phyloP scores from a whole-genome alignment of 2,888 invertebrate species.

The Drosophila picticornis region DNA sequence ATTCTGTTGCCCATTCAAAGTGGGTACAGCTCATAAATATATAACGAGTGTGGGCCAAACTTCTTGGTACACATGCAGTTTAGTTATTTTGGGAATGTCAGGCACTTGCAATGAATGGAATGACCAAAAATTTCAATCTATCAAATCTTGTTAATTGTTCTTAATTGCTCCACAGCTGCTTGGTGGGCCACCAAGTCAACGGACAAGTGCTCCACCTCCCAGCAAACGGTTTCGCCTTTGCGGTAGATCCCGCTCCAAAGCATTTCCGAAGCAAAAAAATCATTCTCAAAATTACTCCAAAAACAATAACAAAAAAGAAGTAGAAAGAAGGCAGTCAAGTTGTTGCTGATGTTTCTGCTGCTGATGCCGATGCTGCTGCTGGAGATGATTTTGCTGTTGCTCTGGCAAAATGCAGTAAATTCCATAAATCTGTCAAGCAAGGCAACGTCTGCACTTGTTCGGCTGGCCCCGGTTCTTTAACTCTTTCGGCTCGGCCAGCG shows the following conservation, averaged over 20 bases:
- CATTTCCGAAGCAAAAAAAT: conserved; percentile 46
- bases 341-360: conserved; percentile 17
- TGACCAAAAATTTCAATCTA: conserved; percentile 59
- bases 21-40: background rate
- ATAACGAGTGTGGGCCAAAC: conserved; percentile 26
- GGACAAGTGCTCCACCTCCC: conserved; percentile 22
- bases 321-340: conserved; percentile 34
- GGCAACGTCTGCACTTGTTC: conserved; percentile 78
- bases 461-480: conserved; percentile 29
- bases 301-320: conserved; percentile 20
- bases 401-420: conserved; percentile 73
- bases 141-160: conserved; percentile 72
- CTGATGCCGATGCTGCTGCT: conserved; percentile 28
- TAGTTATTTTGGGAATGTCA: conserved; percentile 22
- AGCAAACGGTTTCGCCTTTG: conserved; percentile 36
- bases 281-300: conserved; percentile 46
- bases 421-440: conserved; percentile 82
- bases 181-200: conserved; percentile 21
- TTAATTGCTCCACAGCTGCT: conserved; percentile 63
- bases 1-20: background rate
- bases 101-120: conserved; percentile 32
- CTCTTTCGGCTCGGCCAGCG: conserved; percentile 44
- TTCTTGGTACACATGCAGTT: conserved; percentile 6
- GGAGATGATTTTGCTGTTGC: conserved; percentile 34
- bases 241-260: conserved; percentile 54